Conservation (phyloP, 2,113 vertebrate species). For the Lycocorax pyrrhopterus region DNA sequence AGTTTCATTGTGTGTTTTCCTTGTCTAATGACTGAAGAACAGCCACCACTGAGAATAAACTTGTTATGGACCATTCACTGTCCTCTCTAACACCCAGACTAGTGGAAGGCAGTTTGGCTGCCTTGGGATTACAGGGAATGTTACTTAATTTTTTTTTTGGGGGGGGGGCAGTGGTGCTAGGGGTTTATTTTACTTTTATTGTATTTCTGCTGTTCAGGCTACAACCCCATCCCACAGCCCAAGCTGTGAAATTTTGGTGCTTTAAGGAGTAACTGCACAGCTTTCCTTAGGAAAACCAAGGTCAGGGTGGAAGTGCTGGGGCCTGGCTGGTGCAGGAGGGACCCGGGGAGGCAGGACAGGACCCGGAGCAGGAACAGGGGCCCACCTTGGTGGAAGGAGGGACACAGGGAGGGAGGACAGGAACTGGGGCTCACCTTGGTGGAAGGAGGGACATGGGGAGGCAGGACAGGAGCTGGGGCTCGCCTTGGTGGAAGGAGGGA, state of each 20-base stretch:
- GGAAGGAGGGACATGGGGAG: rapidly evolving
- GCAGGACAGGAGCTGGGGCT: neutral
- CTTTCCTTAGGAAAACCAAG: neutral
- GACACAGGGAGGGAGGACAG: neutral
- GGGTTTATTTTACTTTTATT: too few species aligned
- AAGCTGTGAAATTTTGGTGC: too few species aligned
- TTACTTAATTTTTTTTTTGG: rapidly evolving
- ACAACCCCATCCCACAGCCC: too few species aligned
- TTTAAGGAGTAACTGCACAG: neutral
- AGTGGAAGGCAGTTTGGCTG: neutral
- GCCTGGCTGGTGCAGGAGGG: neutral
- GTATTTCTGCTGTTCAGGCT: neutral
- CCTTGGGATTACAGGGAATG: neutral
- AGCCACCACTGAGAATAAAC: neutral
- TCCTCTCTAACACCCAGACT: neutral
- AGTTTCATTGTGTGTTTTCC: neutral
- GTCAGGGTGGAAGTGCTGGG: neutral
- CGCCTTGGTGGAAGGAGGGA: neutral
- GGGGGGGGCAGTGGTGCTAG: too few species aligned
- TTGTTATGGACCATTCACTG: neutral
- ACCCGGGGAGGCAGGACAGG: neutral
- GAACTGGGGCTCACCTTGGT: neutral
- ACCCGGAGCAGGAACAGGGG: rapidly evolving
- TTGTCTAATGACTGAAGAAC: neutral
- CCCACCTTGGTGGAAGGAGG: neutral